phyloP scores from a whole-genome alignment of 1,140 invertebrate genomes.

The Orius laevigatus region DNA sequence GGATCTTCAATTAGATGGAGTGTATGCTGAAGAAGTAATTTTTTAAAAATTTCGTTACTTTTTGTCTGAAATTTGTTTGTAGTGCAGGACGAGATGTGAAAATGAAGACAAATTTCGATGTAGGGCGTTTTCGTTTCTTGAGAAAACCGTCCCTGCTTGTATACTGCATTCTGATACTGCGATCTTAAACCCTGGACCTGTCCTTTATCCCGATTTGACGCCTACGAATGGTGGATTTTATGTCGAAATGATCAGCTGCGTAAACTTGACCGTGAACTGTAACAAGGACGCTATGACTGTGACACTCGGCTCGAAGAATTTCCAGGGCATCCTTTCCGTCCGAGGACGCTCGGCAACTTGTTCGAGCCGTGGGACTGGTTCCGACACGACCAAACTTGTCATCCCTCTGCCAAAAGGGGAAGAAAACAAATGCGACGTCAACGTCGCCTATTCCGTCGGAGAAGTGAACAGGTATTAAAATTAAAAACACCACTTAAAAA shows the following conservation, averaged over 20 bases:
- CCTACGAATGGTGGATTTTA: slow-evolving; percentile 28
- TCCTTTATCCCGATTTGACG: slow-evolving; percentile 23
- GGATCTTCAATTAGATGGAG: slow-evolving; percentile 18
- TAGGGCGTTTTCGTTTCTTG: slow-evolving; percentile 28
- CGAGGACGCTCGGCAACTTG: slow-evolving; percentile 30
- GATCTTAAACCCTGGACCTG: slow-evolving; percentile 22
- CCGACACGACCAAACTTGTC: slow-evolving; percentile 28
- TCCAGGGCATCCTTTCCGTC: slow-evolving; percentile 33
- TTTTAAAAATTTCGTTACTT: background rate
- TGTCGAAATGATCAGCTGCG: slow-evolving; percentile 33
- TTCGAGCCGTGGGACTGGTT: slow-evolving; percentile 27
- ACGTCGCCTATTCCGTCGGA: slow-evolving; percentile 23
- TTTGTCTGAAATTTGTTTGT: slow-evolving; percentile 12
- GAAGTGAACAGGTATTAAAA: slow-evolving; percentile 16
- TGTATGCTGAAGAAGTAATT: slow-evolving; percentile 18
- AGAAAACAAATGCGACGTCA: slow-evolving; percentile 25
- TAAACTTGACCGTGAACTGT: slow-evolving; percentile 35
- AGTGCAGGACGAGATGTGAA: slow-evolving; percentile 35
- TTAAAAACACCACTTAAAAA: slow-evolving; percentile 11
- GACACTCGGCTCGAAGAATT: slow-evolving; percentile 31
- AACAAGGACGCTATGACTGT: slow-evolving; percentile 30
- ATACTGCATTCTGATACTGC: slow-evolving; percentile 32
- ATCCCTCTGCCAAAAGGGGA: slow-evolving; percentile 25
- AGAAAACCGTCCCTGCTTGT: slow-evolving; percentile 21
- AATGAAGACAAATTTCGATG: slow-evolving; percentile 33